phyloP scores from a whole-genome alignment of 2,113 vertebrate genomes.

The Halcyon senegalensis region DNA sequence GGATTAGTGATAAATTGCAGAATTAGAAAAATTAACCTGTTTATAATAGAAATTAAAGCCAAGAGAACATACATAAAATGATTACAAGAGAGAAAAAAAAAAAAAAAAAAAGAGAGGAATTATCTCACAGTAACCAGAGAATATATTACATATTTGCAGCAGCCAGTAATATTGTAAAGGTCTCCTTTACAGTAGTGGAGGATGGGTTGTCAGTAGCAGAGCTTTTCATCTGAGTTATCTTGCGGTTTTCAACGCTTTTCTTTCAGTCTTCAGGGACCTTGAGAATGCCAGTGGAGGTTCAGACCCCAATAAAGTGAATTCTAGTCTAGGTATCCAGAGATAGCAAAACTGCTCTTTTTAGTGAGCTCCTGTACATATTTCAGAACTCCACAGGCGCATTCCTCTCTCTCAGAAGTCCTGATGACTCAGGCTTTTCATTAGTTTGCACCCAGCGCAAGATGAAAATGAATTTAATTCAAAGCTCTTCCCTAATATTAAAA shows the following conservation, averaged over 20 bases:
- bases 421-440: neutral
- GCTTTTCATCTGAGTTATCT: neutral
- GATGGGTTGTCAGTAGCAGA: neutral
- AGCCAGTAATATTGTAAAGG: neutral
- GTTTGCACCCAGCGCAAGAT: neutral
- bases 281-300: neutral
- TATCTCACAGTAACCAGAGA: neutral
- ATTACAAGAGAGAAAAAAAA: neutral
- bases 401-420: neutral
- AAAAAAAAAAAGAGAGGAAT: neutral
- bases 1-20: neutral
- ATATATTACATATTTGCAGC: neutral
- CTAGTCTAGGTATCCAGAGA: neutral
- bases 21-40: neutral
- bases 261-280: neutral
- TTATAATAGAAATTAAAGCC: neutral
- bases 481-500: neutral
- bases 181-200: neutral
- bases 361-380: neutral
- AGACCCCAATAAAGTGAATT: neutral
- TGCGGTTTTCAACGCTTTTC: neutral
- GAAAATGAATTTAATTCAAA: neutral
- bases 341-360: neutral
- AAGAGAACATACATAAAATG: neutral
- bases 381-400: neutral